phyloP scores from a whole-genome alignment of 2,797 vertebrate genomes.

The Acestrorhynchus altus region DNA sequence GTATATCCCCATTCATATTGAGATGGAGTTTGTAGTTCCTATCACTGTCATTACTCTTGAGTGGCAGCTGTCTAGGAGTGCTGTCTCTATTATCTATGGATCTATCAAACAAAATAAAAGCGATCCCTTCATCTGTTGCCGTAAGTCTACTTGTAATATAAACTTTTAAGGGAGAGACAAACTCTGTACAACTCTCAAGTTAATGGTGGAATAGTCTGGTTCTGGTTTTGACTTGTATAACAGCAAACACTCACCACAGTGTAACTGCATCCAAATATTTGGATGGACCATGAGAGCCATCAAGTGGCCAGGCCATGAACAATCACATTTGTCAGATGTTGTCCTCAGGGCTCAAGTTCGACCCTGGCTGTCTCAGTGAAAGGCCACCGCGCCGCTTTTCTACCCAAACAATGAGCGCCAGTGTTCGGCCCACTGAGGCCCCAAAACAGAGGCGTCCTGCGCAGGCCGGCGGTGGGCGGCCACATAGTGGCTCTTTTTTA shows the following conservation, averaged over 20 bases:
- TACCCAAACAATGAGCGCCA: conserved; percentile 70
- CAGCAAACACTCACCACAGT: not conserved
- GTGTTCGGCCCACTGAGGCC: conserved; percentile 65
- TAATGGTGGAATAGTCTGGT: no score
- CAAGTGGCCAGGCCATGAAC: conserved; percentile 45
- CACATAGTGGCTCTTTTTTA: conserved; percentile 68
- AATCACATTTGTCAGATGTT: conserved; percentile 54
- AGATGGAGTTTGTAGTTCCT: no score
- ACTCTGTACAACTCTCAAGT: no score
- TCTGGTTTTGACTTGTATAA: no score
- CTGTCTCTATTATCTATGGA: no score
- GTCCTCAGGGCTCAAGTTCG: conserved; percentile 26
- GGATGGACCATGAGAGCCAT: not conserved
- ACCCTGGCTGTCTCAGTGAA: conserved; percentile 54
- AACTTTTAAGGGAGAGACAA: no score
- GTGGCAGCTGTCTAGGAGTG: no score
- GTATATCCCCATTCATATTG: no score
- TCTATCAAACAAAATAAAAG: no score
- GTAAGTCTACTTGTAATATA: no score
- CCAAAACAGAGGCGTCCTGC: conserved; percentile 17
- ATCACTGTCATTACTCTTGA: no score
- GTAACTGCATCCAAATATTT: conserved; percentile 25
- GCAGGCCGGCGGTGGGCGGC: conserved; percentile 47
- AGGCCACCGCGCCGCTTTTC: conserved; percentile 63
- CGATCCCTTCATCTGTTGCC: no score